Conservation (phyloP, 1,140 invertebrate genomes). For the Lordiphosa mommai region DNA sequence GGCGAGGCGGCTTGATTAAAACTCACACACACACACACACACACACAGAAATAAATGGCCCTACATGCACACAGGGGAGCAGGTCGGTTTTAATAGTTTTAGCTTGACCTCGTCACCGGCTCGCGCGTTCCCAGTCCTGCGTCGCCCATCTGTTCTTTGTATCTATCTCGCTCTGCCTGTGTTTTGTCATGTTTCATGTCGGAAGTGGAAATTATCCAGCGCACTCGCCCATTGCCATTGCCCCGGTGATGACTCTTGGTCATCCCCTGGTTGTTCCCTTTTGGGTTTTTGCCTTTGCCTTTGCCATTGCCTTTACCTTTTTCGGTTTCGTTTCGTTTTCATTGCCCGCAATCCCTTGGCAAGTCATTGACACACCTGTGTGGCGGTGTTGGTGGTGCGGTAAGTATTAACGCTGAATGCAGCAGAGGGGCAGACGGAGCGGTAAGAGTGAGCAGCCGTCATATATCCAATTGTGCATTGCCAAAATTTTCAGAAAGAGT, state of each 20-base stretch:
- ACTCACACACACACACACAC: conserved; percentile 32
- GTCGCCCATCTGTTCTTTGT: conserved; percentile 40
- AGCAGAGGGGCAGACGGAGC: not conserved
- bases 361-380: conserved; percentile 73
- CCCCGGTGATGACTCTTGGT: conserved; percentile 53
- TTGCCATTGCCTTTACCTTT: conserved; percentile 18
- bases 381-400: not conserved
- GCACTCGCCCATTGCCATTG: conserved; percentile 45
- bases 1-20: conserved; percentile 71
- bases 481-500: too few relatives aligned
- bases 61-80: conserved; percentile 69
- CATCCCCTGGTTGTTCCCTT: conserved; percentile 9
- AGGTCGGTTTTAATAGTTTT: conserved; percentile 68
- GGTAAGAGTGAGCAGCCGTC: not conserved
- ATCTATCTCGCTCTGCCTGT: conserved; percentile 1
- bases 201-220: conserved; percentile 71
- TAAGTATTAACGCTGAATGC: conserved; percentile 26
- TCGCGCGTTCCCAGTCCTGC: conserved; percentile 40
- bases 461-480: too few relatives aligned
- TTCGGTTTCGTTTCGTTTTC: conserved; percentile 71
- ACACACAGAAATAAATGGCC: conserved; percentile 61
- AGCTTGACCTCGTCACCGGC: conserved; percentile 71
- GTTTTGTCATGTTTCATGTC: conserved; percentile 65
- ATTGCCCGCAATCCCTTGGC: conserved; percentile 57
- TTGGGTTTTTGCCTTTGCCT: conserved; percentile 24